Evolutionary conservation across 2,113 vertebrate species (phyloP).

Genomic region (Cyanoramphus novaezelandiae): DNA sequence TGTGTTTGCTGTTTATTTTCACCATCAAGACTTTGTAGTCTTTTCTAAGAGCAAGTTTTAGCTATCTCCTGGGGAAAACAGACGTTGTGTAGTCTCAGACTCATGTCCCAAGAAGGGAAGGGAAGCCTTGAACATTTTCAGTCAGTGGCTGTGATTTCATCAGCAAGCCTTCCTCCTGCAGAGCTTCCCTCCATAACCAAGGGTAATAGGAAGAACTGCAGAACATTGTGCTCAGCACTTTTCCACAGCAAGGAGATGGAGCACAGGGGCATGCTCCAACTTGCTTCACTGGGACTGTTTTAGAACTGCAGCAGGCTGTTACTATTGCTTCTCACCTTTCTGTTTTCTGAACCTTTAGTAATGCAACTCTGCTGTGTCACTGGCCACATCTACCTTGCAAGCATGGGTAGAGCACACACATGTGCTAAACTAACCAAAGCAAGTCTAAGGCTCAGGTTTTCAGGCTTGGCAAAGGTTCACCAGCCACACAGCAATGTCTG

Average conservation of each 20-base stretch:
- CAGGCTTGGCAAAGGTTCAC: neutral
- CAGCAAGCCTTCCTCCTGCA: neutral
- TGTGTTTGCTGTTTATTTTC: neutral
- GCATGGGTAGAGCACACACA: neutral
- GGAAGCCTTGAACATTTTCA: neutral
- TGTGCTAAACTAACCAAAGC: neutral
- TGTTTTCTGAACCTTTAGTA: neutral
- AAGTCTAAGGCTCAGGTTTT: neutral
- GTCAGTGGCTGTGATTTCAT: neutral
- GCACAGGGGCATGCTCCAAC: neutral
- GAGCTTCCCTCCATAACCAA: neutral
- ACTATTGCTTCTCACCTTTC: neutral
- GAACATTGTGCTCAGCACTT: conserved; percentile 14
- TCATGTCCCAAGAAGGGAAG: neutral
- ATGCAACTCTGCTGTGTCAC: neutral
- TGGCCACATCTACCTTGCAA: neutral
- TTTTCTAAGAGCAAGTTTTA: neutral
- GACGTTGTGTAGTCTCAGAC: neutral
- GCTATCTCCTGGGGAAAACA: neutral
- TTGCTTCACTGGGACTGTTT: neutral
- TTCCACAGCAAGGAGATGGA: neutral
- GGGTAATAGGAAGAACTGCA: neutral
- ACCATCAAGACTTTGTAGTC: neutral
- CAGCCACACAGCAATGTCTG: neutral
- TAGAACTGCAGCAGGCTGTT: neutral